Base-by-base conservation (phyloP, 2,888 invertebrate species). In the Eupithecia dodoneata region DNA sequence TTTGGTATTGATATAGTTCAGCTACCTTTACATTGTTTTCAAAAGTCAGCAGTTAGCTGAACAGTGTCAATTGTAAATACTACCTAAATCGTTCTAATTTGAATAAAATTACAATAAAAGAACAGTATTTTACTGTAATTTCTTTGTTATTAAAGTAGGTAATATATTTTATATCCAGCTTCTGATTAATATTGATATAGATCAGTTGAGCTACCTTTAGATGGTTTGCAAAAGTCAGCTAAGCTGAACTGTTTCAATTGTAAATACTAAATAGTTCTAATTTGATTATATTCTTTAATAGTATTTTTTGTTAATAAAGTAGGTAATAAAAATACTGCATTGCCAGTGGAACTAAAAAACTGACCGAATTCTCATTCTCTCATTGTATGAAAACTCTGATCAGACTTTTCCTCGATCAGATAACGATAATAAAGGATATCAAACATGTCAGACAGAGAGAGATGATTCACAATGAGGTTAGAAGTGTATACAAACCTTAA, bases 401-500 rank as follows among this genome's bases (percentile, higher is more conserved):
- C 0, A 45, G 45, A 7, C 6, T 52, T 2, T 52, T 52, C 13
- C 15, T 52, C 13, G 4, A 49, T 10, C 52, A 52, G 30, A 63
- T 12, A 4, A 63, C 18, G 30, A 30, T 30, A 30, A 63, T 10
- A 59, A 7, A 59, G 18, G 63, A 10, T 63, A 30, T 63, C 63
- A 63, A 63, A 63, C 30, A 66, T 15, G 42, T 13, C 13, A 66
- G 13, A 66, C 41, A 66, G 42, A 15, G 66, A 66, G 3, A 4
- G 63, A 1, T 44, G 42, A 44, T 10, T 45, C 41, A 69, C 45
- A 45, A 69, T 45, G 2, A 69, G 45, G 69, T 45, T 45, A 69
- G 0, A 69, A 18, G n/a, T 44, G 3, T 45, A 67, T 15, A 69
- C 83, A 91, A 89, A 97, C 97, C 94, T 95, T 91, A 86, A 97